Base-by-base conservation (phyloP, 2,797 vertebrate genomes). In the Lepilemur ruficaudatus region DNA sequence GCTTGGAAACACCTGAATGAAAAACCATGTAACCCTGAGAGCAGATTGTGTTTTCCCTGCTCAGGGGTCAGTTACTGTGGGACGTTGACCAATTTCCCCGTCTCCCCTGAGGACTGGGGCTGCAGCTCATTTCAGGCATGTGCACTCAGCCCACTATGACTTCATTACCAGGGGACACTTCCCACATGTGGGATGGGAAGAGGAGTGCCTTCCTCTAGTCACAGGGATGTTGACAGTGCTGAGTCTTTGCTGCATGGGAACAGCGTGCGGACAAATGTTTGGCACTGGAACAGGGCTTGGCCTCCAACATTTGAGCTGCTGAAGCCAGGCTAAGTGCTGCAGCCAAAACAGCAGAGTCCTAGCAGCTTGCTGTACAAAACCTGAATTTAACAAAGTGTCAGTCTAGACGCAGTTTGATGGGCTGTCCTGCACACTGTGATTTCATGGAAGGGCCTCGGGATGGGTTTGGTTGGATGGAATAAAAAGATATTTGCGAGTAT, bases 211-310 rank as follows among this genome's bases (percentile, higher is more conserved):
- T 97, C 81, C 94, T 95, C 93, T 93, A 91, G 95, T 97, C 96
- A 94, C 93, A 96, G 88, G 78, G 95, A 97, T 98, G 91, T 97
- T 97, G 97, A 98, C 98, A 98, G 97, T 97, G 87, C 96, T 28
- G 96, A 97, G 97, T 82, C 95, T 97, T 75, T 91, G 70, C 95
- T 98, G 93, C 81, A 89, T 67, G 96, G 93, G 92, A 98, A 97
- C 89, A 98, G 89, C 0, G 0, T 97, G 96, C 67, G 93, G 98
- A 98, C 97, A 98, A 98, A 98, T 98, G 94, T 97, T 98, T 99
- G 98, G 98, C 98, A 97, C 75, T 10, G 87, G 95, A 98, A 97
- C 72, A n/a, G 91, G 70, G 11, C 50, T 97, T 57, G 87, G 65
- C 50, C 78, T 98, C 97, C 98, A 98, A 92, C 80, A 92, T 86